Conservation (phyloP, 2,797 vertebrate species). For the Periophthalmus magnuspinnatus region DNA sequence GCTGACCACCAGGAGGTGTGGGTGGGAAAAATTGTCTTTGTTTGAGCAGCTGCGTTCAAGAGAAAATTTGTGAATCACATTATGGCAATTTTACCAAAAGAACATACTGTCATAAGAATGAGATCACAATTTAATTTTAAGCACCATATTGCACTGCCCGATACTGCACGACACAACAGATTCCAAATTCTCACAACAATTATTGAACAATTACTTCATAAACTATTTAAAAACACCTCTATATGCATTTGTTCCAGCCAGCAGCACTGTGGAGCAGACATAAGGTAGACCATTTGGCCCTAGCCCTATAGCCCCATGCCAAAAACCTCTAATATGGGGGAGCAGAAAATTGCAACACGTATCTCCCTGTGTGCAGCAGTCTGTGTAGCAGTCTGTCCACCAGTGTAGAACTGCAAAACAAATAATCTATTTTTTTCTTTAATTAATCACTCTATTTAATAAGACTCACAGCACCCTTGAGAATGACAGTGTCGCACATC, state of each 20-base stretch:
- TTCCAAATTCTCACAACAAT: neutral
- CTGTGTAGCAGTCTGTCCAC: conserved; percentile 57
- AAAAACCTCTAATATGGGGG: conserved; percentile 45
- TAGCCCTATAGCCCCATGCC: conserved; percentile 38
- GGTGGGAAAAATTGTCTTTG: too few species aligned
- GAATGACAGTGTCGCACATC: conserved; percentile 61
- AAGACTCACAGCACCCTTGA: conserved; percentile 61
- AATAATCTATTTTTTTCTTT: conserved; percentile 54
- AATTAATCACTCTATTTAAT: conserved; percentile 72
- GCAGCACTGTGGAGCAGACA: conserved; percentile 35
- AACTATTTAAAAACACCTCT: conserved; percentile 2
- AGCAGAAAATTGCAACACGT: conserved; percentile 54
- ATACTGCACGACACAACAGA: too few species aligned
- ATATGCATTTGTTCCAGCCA: conserved; percentile 38
- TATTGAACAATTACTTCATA: too few species aligned
- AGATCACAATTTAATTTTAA: too few species aligned
- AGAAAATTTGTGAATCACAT: too few species aligned
- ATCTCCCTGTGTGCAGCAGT: conserved; percentile 62
- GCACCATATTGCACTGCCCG: too few species aligned
- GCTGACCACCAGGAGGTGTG: too few species aligned
- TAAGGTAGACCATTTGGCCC: conserved; percentile 58
- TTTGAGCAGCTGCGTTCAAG: too few species aligned
- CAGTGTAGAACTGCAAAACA: conserved; percentile 40
- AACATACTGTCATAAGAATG: too few species aligned
- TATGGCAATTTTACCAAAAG: too few species aligned